Evolutionary conservation across 1,140 invertebrate species (phyloP), one percentile per base, ranked within the genome.

Genomic region (Dreissena rostriformis): DNA sequence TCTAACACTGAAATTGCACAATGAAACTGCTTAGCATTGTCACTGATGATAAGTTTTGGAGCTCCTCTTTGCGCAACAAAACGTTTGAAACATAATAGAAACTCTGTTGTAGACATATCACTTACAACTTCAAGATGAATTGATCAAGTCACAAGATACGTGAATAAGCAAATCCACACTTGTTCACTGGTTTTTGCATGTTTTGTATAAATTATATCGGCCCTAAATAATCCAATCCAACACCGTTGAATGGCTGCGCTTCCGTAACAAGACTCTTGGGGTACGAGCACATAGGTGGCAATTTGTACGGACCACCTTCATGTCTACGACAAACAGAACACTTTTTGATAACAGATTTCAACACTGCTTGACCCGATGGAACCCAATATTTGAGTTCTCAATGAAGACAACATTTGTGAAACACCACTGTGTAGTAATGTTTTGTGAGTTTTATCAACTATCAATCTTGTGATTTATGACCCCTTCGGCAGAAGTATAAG

Each of bases 91-190:
- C 65, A 51, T 39, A 79, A 2, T 8, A 79, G 49, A 53, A 79
- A 79, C 68, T 51, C 65, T 26, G 22, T 15, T 61, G 66, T 79
- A 4, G 53, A 66, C 76, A 79, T 79, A 70, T 79, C 65, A 52
- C 29, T 53, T 7, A 79, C 65, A 1, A 68, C 39, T 53, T 79
- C 66, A 26, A 79, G 51, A 49, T 79, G 65, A 53, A 79, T 68
- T 2, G 76, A 51, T 28, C 76, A 19, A 17, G 76, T 68, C 49
- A 79, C 76, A 15, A 79, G 15, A n/a, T 63, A 77, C 39, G 75
- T 77, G 14, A 77, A 77, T 49, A 77, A 8, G 39, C 75, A 77
- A 19, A 79, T 79, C 76, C 76, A 79, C 22, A 79, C 49, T 29
- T 79, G 67, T 28, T 79, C 24, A 7, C n/a, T 17, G 28, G 8